Evolutionary conservation across 2,888 invertebrate species (phyloP).

Genomic region (Carpatolechia fugitivella): DNA sequence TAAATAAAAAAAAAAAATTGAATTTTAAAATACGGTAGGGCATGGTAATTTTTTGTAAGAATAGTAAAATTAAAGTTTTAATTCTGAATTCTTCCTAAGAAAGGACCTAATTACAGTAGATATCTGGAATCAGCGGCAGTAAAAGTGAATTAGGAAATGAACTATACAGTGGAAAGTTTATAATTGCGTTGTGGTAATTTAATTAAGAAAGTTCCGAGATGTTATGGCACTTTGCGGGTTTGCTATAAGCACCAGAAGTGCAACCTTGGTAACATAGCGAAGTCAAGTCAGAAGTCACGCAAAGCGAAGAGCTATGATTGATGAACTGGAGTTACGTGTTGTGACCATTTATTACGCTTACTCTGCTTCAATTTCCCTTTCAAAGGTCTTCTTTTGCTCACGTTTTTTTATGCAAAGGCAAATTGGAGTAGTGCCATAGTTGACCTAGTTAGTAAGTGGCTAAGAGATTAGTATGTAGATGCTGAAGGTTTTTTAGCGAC

Average conservation of each 20-base stretch:
- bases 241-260: not conserved
- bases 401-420: conserved; percentile 7
- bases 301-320: conserved; percentile 17
- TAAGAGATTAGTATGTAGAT: not conserved
- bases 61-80: no score
- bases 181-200: conserved; percentile 20
- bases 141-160: conserved; percentile 21
- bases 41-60: no score
- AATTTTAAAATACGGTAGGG: no score
- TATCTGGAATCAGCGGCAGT: conserved; percentile 1
- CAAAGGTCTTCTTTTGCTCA: conserved; percentile 18
- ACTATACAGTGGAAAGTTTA: conserved; percentile 21
- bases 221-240: conserved; percentile 17
- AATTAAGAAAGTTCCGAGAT: conserved; percentile 24
- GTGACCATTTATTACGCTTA: conserved; percentile 13
- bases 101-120: no score
- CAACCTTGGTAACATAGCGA: not conserved
- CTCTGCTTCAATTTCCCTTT: not conserved
- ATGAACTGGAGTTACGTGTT: conserved; percentile 17
- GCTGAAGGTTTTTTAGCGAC: no score
- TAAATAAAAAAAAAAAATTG: no score
- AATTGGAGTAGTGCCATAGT: not conserved
- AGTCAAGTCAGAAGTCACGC: conserved; percentile 14
- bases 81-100: no score
- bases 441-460: conserved; percentile 2